Conservation (phyloP, 2,113 vertebrate genomes). For the Semnopithecus entellus region DNA sequence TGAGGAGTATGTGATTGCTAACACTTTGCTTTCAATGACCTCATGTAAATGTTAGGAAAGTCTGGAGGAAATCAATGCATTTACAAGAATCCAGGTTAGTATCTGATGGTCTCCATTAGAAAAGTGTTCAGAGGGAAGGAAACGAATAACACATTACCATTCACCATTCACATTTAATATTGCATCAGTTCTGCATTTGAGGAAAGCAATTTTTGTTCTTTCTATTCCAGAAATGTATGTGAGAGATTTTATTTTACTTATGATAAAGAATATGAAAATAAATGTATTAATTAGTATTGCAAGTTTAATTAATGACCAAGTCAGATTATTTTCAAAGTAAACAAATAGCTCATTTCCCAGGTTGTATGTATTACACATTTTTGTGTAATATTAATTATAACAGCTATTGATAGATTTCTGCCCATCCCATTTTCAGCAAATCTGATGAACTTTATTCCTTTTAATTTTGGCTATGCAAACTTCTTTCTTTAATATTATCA, state of each 20-base stretch:
- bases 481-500: slow-evolving; percentile 56
- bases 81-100: neutral
- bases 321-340: neutral
- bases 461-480: slow-evolving; percentile 53
- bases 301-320: slow-evolving; percentile 10
- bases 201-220: slow-evolving; percentile 15
- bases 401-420: slow-evolving; percentile 38
- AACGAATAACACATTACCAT: neutral
- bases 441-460: slow-evolving; percentile 32
- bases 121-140: neutral
- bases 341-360: neutral
- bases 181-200: neutral
- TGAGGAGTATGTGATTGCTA: neutral
- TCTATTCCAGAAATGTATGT: slow-evolving; percentile 40
- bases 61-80: neutral
- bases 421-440: slow-evolving; percentile 48
- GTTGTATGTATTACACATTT: slow-evolving; percentile 41
- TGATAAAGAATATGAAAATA: neutral
- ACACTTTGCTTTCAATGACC: neutral
- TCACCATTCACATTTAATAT: neutral
- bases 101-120: neutral
- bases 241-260: neutral
- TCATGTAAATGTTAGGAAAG: neutral
- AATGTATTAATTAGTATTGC: neutral
- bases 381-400: neutral